Evolutionary conservation across 2,888 invertebrate species (phyloP).

Genomic region (Congeria kusceri): DNA sequence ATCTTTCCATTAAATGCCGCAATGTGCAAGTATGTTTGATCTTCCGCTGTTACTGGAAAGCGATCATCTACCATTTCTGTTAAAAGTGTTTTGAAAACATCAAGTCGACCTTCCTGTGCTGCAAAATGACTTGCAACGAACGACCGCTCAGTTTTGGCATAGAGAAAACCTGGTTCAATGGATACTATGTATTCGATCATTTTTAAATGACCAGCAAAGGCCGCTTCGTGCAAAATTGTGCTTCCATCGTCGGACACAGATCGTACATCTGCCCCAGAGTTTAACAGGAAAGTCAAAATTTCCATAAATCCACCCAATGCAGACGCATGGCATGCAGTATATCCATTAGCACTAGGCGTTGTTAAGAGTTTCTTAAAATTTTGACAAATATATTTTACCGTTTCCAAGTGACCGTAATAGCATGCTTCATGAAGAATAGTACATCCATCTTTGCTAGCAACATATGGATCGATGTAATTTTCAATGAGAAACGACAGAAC

Average conservation of each 20-base stretch:
- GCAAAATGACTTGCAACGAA: slow-evolving; percentile 55
- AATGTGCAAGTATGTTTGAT: slow-evolving; percentile 57
- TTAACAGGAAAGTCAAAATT: slow-evolving; percentile 29
- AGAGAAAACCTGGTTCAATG: slow-evolving; percentile 35
- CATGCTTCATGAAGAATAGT: slow-evolving; percentile 60
- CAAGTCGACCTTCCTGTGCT: slow-evolving; percentile 55
- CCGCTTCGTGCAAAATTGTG: slow-evolving; percentile 57
- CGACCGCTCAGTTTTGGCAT: slow-evolving; percentile 22
- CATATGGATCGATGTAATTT: slow-evolving; percentile 30
- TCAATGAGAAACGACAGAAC: slow-evolving; percentile 38
- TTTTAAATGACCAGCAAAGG: slow-evolving; percentile 47
- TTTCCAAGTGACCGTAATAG: slow-evolving; percentile 46
- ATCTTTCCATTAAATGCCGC: slow-evolving; percentile 52
- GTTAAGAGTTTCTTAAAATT: slow-evolving; percentile 40
- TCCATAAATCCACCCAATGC: slow-evolving; percentile 54
- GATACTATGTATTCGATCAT: slow-evolving; percentile 48
- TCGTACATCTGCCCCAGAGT: slow-evolving; percentile 20
- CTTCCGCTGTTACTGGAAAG: slow-evolving; percentile 36
- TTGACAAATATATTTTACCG: slow-evolving; percentile 31
- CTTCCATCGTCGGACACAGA: slow-evolving; percentile 53
- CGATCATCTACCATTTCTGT: not conserved
- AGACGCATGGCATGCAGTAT: slow-evolving; percentile 47
- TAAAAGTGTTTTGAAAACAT: slow-evolving; percentile 26
- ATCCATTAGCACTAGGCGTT: slow-evolving; percentile 37
- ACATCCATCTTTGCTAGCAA: slow-evolving; percentile 46